Base-by-base conservation (phyloP, 2,888 invertebrate genomes). In the Noctua fimbriata region DNA sequence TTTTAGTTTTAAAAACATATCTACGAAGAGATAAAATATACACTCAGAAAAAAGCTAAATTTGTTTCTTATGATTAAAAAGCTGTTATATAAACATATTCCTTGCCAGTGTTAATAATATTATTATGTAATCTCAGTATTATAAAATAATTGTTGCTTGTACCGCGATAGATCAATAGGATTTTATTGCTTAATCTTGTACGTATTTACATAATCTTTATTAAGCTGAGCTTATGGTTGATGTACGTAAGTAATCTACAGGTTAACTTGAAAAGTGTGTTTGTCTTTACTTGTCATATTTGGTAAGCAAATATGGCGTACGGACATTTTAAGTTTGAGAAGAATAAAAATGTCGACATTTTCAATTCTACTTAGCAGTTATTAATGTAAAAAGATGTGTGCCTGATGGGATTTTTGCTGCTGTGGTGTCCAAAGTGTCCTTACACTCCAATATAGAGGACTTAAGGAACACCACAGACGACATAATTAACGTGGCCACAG, bases 121-220 rank as follows among this genome's bases (percentile, higher is more conserved):
- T 70, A 49, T 49, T 49, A 49, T 32, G 4, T 24, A 24, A 70
- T 52, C 16, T n/a, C 28, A 72, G 7, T n/a, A 14, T 44, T 60
- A 49, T 47, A 77, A 79, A 28, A 79, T 79, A 32, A 47, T 79
- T 21, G 32, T 44, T 52, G 9, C 16, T 52, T 55, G 14, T 49
- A 49, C 60, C 47, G 69, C 52, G 41, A 67, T 47, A 66, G 70
- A 71, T 81, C 66, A 71, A 66, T 66, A 65, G 16, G 63, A 65
- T 69, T 71, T 72, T 75, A 85, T 84, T 21, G 69, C 72, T 85
- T 84, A 73, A 75, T 84, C 66, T 69, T 65, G n/a, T 63, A 47
- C 12, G 12, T 69, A 79, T 84, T 79, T 66, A 84, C 85, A 79
- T 79, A 83, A 84, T 76, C 76, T 72, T 76, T 80, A 76, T 73